Evolutionary conservation across 2,888 invertebrate genomes (phyloP), one percentile per base, ranked within the genome.

Genomic region (Lithophane leautieri): DNA sequence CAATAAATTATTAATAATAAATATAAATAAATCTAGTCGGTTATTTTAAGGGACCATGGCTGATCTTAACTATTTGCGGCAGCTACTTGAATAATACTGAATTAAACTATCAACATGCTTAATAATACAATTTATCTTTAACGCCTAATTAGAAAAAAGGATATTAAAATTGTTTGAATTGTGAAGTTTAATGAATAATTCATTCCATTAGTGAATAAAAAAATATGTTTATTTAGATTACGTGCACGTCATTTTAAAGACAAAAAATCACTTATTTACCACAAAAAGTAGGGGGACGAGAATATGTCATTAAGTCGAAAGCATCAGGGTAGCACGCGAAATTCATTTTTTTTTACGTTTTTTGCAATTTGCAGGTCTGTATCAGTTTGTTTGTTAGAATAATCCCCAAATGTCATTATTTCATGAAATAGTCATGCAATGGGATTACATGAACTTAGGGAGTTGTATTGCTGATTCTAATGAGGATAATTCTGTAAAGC

Each of bases 21-120:
- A 58, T 70, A 56, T 34, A 71, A 73, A 80, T 76, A 42, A 52
- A 44, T 79, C 34, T 85, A 86, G 82, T 83, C 76, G 11, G 68
- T 84, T 68, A 83, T 73, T 66, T 85, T 89, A 89, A 88, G 89
- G 89, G 89, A 89, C 89, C 89, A 89, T 89, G 80, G 89, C 83
- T 86, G 78, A 81, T 47, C 28, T 79, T 71, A 81, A 81, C 87
- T 73, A n/a, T 80, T 87, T 84, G 73, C 77, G 81, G 82, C 82
- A 85, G 79, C 75, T 81, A 78, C 16, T 67, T 44, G 14, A 70
- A 12, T 68, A 60, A 68, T 34, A 68, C 1, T 63, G 56, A 56
- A 71, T 56, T 70, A 76, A 75, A 69, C 56, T 61, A 56, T 70
- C 16, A 42, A 69, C n/a, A 74, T 61, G 66, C n/a, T 25, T 52